Base-by-base conservation (phyloP, 2,113 vertebrate genomes). In the Clarias magur region DNA sequence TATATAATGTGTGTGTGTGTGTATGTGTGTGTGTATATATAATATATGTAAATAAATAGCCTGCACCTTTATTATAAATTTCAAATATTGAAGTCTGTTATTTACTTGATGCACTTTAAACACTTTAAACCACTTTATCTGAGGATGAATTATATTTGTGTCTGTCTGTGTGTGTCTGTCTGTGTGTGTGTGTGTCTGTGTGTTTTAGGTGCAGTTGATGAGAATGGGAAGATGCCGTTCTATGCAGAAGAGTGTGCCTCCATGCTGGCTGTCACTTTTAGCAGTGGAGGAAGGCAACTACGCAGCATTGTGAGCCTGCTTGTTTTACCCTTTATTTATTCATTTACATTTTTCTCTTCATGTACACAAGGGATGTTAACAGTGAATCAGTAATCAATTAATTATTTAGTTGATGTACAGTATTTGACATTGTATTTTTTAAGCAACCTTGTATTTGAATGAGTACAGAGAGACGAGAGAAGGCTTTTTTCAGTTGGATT, bases 261-360 rank as follows among this genome's bases (percentile, higher is more conserved):
- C 53, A 99, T 99, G 97, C 89, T 99, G 70, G 98, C 98, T 0
- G 98, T 99, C 21, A 99, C 98, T 84, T 99, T 99, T 94, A 99
- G 98, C 42, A 99, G 98, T 0, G 98, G 98, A 1, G 95, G 95
- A 88, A 95, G 90, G 90, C 94, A 93, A 89, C 93, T 97, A 88
- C 96, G 98, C 86, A 99, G 96, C 93, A 99, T 99, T 0, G 98
- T 99, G 93, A 94, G 98, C 95, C 82, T 25, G 38, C 3, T 3
- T 48, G 10, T 19, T 76, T 11, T 76, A 12, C 34, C 57, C 12
- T 42, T 42, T 42, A 6, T 42, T 42, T 42, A 6, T 42, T 38
- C 2, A 38, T 38, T 38, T 38, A 38, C 1, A 38, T 38, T 42
- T 42, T 42, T 42, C 6, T 42, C 0, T 42, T 42, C 4, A 42